These are phyloP conservation scores for Buathra laborator DNA, from an alignment of 2,888 invertebrate genomes.

Conservation along the genomic window DNA sequence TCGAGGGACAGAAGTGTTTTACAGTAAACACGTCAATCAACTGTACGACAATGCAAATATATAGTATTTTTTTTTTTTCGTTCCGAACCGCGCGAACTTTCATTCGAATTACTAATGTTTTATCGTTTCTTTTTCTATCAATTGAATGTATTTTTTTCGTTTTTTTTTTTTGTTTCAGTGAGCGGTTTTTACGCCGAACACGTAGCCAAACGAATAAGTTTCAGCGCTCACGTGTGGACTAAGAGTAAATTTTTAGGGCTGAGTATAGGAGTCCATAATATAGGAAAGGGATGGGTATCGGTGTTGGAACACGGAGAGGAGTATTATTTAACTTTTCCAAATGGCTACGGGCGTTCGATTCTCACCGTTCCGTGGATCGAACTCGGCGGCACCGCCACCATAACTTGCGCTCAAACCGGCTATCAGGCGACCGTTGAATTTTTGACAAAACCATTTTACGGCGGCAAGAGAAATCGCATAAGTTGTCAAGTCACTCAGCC, in stretches of 20 bases:
- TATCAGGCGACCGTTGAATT: conserved; percentile 97
- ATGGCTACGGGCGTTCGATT: conserved; percentile 99
- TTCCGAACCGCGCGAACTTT: too few species aligned
- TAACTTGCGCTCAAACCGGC: conserved; percentile 97
- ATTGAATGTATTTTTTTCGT: too few species aligned
- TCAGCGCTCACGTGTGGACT: conserved; percentile 99
- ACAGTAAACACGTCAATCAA: too few species aligned
- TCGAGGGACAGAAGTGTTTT: too few species aligned
- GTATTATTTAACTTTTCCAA: conserved; percentile 98
- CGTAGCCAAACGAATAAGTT: conserved; percentile 94
- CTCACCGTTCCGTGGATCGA: conserved; percentile 99
- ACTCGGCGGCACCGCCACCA: conserved; percentile 96
- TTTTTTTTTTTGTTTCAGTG: conserved; percentile 87
- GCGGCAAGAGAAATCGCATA: conserved; percentile 96
- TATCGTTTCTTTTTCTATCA: too few species aligned
- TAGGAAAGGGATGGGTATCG: conserved; percentile 97
- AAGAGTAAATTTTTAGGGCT: conserved; percentile 99
- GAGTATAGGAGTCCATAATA: conserved; percentile 98
- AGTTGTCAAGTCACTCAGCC: conserved; percentile 93
- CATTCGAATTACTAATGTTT: too few species aligned
- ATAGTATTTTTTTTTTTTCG: too few species aligned
- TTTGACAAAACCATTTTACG: conserved; percentile 98
- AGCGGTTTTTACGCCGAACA: conserved; percentile 99
- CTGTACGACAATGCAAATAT: too few species aligned
- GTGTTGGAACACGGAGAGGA: conserved; percentile 96